phyloP scores from a whole-genome alignment of 2,888 invertebrate species.

The Neria commutata region DNA sequence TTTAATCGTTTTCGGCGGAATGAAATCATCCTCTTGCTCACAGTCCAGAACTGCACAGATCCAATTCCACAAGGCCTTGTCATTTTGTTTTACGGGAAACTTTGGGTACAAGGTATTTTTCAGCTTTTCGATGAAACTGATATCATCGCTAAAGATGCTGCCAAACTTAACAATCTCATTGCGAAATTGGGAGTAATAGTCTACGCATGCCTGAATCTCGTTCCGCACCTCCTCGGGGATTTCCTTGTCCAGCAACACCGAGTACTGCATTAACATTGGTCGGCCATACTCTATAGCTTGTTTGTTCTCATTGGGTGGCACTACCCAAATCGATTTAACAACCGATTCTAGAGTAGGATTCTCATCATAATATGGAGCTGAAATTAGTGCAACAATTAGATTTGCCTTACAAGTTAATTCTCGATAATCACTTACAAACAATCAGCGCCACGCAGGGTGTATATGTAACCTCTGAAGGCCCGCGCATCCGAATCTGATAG shows the following conservation, averaged over 20 bases:
- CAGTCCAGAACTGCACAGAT: slow-evolving; percentile 78
- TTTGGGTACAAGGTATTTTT: slow-evolving; percentile 81
- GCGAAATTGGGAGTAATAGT: slow-evolving; percentile 77
- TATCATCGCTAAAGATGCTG: slow-evolving; percentile 63
- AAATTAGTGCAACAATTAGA: slow-evolving; percentile 43
- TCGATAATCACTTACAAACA: slow-evolving; percentile 72
- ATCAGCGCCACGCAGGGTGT: slow-evolving; percentile 92
- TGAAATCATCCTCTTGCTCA: slow-evolving; percentile 74
- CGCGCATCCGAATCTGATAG: slow-evolving; percentile 94
- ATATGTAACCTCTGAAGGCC: slow-evolving; percentile 88
- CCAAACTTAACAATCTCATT: slow-evolving; percentile 72
- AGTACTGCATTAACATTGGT: slow-evolving; percentile 89
- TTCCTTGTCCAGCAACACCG: slow-evolving; percentile 80
- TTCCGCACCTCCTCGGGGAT: slow-evolving; percentile 81
- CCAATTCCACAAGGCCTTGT: slow-evolving; percentile 79
- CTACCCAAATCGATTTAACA: slow-evolving; percentile 89
- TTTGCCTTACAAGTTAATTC: background rate
- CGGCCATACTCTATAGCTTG: slow-evolving; percentile 87
- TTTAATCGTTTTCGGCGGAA: slow-evolving; percentile 61
- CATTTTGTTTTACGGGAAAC: slow-evolving; percentile 80
- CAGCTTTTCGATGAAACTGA: slow-evolving; percentile 83
- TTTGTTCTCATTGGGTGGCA: slow-evolving; percentile 92
- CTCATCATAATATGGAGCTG: slow-evolving; percentile 84
- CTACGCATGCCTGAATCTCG: slow-evolving; percentile 84
- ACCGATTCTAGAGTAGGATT: slow-evolving; percentile 82